phyloP scores from a whole-genome alignment of 2,113 vertebrate species.

The Zosterops borbonicus region DNA sequence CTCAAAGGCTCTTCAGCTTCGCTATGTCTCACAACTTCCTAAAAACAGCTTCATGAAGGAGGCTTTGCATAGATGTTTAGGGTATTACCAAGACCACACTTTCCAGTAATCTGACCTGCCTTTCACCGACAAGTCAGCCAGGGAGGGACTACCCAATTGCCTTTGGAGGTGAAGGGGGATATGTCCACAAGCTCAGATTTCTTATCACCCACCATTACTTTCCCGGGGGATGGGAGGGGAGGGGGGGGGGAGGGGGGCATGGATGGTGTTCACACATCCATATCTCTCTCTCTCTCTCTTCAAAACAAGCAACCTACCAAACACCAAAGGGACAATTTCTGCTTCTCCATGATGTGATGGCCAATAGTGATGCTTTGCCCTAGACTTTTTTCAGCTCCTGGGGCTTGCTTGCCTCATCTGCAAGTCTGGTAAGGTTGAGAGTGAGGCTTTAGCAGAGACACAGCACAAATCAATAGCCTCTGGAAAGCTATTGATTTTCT shows the following conservation, averaged over 20 bases:
- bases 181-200: background rate
- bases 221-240: background rate
- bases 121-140: background rate
- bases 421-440: background rate
- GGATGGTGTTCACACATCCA: background rate
- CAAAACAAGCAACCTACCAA: background rate
- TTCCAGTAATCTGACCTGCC: background rate
- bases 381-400: background rate
- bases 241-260: no score
- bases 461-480: background rate
- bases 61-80: background rate
- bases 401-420: background rate
- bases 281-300: background rate
- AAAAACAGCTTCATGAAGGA: background rate
- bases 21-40: constrained; percentile 3
- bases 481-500: background rate
- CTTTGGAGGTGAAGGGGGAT: background rate
- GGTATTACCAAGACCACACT: background rate
- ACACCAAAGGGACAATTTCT: background rate
- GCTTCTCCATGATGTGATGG: background rate
- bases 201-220: background rate
- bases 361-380: background rate
- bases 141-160: background rate
- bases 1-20: background rate
- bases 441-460: background rate